Evolutionary conservation across 2,797 vertebrate species (phyloP), one percentile per base, ranked within the genome.

Genomic region (Leucoraja ocellata): DNA sequence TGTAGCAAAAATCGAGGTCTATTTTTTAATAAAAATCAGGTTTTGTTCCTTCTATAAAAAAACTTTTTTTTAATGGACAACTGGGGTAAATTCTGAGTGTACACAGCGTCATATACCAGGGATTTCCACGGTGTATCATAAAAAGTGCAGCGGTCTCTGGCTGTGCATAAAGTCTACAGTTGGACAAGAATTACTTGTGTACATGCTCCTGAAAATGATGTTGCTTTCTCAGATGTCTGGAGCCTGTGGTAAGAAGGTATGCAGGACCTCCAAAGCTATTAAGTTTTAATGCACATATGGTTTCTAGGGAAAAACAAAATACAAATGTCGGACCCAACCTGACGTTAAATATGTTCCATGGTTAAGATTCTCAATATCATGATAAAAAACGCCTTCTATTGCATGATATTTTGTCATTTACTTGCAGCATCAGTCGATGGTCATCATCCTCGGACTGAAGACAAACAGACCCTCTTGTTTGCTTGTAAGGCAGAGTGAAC

Each of bases 201-300:
- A 92, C 71, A 92, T 25, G 39, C 90, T 92, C 39, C 39, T 92
- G 68, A 54, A 76, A 92, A 74, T 58, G 39, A 92, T 92, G 90
- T 92, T 92, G 68, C 46, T 25, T 92, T 76, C 90, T 92, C 2
- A 36, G 76, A 76, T 74, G 90, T 46, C 90, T 92, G 90, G 90
- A 92, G 90, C 71, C 90, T 92, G 68, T 73, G 90, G 90, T 71
- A 92, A 92, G 71, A 13, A 92, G 71, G 90, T 92, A 92, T 92
- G 90, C 71, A 73, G 39, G 68, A 54, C 39, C 54, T 74, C 90
- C 71, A 92, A 76, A 92, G 71, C 90, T 92, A 92, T 76, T 92
- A 92, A 92, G 5, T 92, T 92, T 92, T 92, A 92, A 58, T 92
- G 71, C 58, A 1, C 11, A n/a, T 23, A 91, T 11, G 71, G 90